A percentile compares a stretch with the other conserved stretches of the same genome.
Evolutionary conservation across 2,888 invertebrate genomes (phyloP).

Genomic region (Ophioninae sp.): DNA sequence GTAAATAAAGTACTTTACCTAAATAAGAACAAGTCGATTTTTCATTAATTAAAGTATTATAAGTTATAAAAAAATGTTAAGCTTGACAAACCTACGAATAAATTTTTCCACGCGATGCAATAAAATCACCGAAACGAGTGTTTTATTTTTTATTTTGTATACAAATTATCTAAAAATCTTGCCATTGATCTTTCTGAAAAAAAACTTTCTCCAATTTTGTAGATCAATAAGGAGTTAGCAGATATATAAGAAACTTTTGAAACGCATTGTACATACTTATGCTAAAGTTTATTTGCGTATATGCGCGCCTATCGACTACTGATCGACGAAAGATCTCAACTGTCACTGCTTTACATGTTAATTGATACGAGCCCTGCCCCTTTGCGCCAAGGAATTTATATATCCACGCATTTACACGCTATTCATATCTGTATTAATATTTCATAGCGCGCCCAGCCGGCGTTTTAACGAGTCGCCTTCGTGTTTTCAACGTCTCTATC

Average conservation of each 20-base stretch:
- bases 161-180: too few species aligned
- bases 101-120: too few species aligned
- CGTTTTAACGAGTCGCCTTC: conserved; percentile 23
- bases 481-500: conserved; percentile 40
- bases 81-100: too few species aligned
- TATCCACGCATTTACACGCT: conserved; percentile 26
- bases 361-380: neutral
- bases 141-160: too few species aligned
- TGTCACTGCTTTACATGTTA: neutral
- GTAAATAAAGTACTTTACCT: too few species aligned
- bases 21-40: too few species aligned
- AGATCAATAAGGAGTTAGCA: neutral
- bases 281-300: neutral
- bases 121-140: too few species aligned
- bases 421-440: conserved; percentile 39
- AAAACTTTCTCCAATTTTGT: too few species aligned
- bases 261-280: conserved; percentile 3
- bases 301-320: neutral
- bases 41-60: too few species aligned
- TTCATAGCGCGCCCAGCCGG: conserved; percentile 30
- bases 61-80: too few species aligned
- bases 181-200: too few species aligned
- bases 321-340: neutral
- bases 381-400: conserved; percentile 2
- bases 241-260: neutral